Percentiles rank a stretch among this genome's conserved stretches.
These are phyloP conservation scores for Heliconius himera DNA, from an alignment of 1,140 invertebrate genomes.

Conservation along the genomic window DNA sequence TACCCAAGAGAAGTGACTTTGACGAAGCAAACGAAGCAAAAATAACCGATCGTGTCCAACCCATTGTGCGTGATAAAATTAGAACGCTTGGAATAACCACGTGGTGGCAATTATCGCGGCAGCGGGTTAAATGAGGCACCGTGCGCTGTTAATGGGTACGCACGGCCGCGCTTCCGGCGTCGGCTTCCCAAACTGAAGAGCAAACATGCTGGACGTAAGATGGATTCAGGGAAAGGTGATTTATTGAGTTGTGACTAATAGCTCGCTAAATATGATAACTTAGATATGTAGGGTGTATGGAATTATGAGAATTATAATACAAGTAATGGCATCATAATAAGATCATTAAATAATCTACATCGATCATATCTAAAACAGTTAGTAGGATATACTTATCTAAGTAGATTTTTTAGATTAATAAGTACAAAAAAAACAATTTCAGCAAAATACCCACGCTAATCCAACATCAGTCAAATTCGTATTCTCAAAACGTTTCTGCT, in stretches of 20 bases:
- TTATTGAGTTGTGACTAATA: conserved; percentile 17
- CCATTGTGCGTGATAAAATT: conserved; percentile 80
- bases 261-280: not conserved
- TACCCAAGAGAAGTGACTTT: conserved; percentile 75
- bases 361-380: too few relatives aligned
- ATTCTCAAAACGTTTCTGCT: conserved; percentile 38
- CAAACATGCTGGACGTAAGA: conserved; percentile 15
- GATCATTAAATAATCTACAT: too few relatives aligned
- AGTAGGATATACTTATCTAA: too few relatives aligned
- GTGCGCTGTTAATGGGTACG: conserved; percentile 76
- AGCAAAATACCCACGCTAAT: not conserved
- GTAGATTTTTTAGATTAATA: too few relatives aligned
- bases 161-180: conserved; percentile 67
- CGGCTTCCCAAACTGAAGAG: conserved; percentile 29
- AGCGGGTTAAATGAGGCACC: conserved; percentile 80
- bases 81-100: conserved; percentile 79
- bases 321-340: too few relatives aligned
- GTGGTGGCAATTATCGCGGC: conserved; percentile 80
- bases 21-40: conserved; percentile 72
- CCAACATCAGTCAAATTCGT: conserved; percentile 52
- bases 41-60: conserved; percentile 79
- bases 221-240: conserved; percentile 23
- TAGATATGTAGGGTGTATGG: not conserved
- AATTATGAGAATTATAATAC: not conserved
- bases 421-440: not conserved